A percentile compares a stretch with the other conserved stretches of the same genome.
phyloP scores from a whole-genome alignment of 2,797 vertebrate species.

The Poeciliopsis paucimaculata region DNA sequence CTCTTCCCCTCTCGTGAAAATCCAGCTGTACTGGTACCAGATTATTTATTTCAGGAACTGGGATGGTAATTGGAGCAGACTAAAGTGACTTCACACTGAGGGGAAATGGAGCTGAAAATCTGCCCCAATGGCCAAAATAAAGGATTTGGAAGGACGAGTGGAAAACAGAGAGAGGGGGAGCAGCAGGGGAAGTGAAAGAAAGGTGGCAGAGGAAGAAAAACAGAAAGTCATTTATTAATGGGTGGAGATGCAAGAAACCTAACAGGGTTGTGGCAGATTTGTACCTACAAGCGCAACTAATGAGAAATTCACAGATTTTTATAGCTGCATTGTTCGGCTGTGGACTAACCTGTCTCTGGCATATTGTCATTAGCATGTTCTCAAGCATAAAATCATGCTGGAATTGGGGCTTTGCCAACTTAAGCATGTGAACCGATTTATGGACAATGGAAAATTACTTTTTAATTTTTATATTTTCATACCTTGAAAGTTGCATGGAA shows the following conservation, averaged over 20 bases:
- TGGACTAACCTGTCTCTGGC: conserved; percentile 65
- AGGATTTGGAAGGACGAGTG: conserved; percentile 73
- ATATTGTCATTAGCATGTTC: conserved; percentile 32
- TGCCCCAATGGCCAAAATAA: conserved; percentile 76
- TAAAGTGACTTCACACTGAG: conserved; percentile 77
- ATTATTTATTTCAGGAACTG: conserved; percentile 76
- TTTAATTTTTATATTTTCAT: conserved; percentile 46
- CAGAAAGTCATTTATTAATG: conserved; percentile 36
- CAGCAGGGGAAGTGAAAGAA: conserved; percentile 38
- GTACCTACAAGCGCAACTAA: conserved; percentile 47
- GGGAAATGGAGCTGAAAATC: conserved; percentile 80
- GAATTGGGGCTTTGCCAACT: conserved; percentile 47
- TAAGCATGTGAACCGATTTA: conserved; percentile 32
- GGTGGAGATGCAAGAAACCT: conserved; percentile 19
- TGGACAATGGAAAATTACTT: conserved; percentile 46
- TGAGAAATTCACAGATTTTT: conserved; percentile 61
- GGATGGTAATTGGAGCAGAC: conserved; percentile 76
- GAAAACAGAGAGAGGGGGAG: conserved; percentile 61
- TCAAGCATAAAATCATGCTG: conserved; percentile 39
- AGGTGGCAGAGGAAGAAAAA: conserved; percentile 52
- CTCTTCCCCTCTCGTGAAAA: conserved; percentile 48
- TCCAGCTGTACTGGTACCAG: conserved; percentile 66
- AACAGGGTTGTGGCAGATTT: conserved; percentile 31
- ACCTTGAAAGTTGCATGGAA: conserved; percentile 32
- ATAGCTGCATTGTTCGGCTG: conserved; percentile 69